Percentiles rank a stretch among this genome's conserved stretches.
Evolutionary conservation across 2,888 invertebrate genomes (phyloP).

Genomic region (Pilophorus perplexus): DNA sequence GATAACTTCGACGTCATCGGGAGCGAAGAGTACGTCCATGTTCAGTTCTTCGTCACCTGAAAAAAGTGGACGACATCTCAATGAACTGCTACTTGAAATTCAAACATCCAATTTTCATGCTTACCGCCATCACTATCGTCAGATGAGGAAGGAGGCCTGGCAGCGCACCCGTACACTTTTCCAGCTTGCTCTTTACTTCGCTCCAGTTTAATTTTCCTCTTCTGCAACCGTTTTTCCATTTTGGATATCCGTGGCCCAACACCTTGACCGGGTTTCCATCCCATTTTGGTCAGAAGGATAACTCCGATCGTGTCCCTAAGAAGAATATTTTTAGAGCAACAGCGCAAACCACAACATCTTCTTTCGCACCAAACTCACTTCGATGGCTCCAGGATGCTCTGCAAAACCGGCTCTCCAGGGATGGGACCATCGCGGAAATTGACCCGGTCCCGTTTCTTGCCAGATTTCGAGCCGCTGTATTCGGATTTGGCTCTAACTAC

Average conservation of each 20-base stretch:
- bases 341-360: background rate
- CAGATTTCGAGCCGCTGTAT: constrained; percentile 58
- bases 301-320: constrained; percentile 83
- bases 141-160: constrained; percentile 48
- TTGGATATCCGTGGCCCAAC: constrained; percentile 63
- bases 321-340: constrained; percentile 13
- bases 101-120: background rate
- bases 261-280: constrained; percentile 89
- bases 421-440: constrained; percentile 52
- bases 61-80: too few species aligned
- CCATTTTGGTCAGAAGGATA: constrained; percentile 80
- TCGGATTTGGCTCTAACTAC: constrained; percentile 75
- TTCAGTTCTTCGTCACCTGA: constrained; percentile 46
- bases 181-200: background rate
- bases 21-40: constrained; percentile 58
- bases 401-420: constrained; percentile 62
- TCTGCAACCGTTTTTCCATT: constrained; percentile 53
- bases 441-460: constrained; percentile 47
- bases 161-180: constrained; percentile 53
- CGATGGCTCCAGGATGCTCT: constrained; percentile 58
- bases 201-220: constrained; percentile 42
- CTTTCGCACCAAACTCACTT: constrained; percentile 52
- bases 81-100: too few species aligned
- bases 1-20: constrained; percentile 76
- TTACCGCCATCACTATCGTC: constrained; percentile 17